These are phyloP conservation scores for Pangasius macronema DNA, from an alignment of 2,797 vertebrate genomes.

Conservation along the genomic window DNA sequence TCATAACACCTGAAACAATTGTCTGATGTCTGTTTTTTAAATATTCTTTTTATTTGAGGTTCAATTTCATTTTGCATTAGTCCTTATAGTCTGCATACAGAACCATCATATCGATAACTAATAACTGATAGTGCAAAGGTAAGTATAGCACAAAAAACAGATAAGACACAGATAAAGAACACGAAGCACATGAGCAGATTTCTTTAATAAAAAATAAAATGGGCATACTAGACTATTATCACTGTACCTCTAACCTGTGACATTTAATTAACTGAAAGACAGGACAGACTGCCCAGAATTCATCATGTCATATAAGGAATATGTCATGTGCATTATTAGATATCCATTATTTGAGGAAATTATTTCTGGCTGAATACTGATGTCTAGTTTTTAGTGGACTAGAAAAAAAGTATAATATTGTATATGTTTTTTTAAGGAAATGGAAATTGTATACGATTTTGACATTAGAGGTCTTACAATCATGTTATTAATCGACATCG, in stretches of 20 bases:
- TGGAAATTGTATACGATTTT: neutral
- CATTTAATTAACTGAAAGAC: slow-evolving; percentile 2
- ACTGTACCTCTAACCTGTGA: neutral
- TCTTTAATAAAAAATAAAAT: neutral
- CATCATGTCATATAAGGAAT: neutral
- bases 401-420: neutral
- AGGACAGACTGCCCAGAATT: neutral
- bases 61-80: neutral
- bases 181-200: neutral
- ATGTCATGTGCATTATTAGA: neutral
- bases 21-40: neutral
- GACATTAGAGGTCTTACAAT: neutral
- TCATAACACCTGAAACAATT: neutral
- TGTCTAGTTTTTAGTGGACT: neutral
- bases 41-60: neutral
- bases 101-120: neutral
- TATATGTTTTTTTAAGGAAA: neutral
- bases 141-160: neutral
- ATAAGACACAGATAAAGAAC: neutral
- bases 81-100: neutral
- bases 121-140: neutral
- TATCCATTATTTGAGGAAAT: neutral
- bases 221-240: neutral
- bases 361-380: neutral
- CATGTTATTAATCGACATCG: neutral